Percentiles rank a stretch among this genome's conserved stretches.
These are phyloP conservation scores for Ctenomys sociabilis DNA, from an alignment of 2,113 vertebrate species.

Conservation along the genomic window DNA sequence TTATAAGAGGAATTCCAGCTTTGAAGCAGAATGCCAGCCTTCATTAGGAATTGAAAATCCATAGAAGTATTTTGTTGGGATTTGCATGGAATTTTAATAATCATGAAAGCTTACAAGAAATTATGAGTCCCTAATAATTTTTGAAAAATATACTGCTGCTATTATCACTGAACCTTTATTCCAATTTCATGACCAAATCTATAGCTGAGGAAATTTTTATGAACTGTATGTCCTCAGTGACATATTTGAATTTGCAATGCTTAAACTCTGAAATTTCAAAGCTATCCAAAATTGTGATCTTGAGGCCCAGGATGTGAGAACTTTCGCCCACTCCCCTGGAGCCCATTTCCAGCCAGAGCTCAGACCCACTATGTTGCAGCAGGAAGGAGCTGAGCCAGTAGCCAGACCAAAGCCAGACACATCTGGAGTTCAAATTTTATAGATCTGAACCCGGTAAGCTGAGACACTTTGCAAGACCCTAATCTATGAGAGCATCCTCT, in stretches of 20 bases:
- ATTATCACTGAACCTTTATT: neutral
- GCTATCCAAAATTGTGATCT: neutral
- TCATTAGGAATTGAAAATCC: neutral
- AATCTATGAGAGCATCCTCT: too few relatives aligned
- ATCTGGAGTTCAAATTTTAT: too few relatives aligned
- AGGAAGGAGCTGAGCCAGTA: too few relatives aligned
- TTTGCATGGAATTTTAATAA: slow-evolving; percentile 36
- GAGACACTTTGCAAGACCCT: too few relatives aligned
- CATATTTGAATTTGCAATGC: neutral
- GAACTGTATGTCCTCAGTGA: neutral
- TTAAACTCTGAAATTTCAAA: neutral
- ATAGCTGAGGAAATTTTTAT: neutral
- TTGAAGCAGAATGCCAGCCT: neutral
- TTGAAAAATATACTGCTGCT: neutral
- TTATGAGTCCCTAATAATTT: neutral
- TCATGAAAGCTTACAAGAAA: neutral
- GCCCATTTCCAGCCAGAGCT: too few relatives aligned
- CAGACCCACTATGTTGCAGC: too few relatives aligned
- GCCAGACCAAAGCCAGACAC: too few relatives aligned
- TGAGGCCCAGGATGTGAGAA: too few relatives aligned
- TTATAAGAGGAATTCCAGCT: neutral
- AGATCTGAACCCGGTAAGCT: too few relatives aligned
- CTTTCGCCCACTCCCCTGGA: too few relatives aligned
- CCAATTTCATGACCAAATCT: neutral
- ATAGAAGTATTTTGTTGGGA: slow-evolving; percentile 14